Evolutionary conservation across 1,140 invertebrate species (phyloP).

Genomic region (Trinorchestia longiramus): DNA sequence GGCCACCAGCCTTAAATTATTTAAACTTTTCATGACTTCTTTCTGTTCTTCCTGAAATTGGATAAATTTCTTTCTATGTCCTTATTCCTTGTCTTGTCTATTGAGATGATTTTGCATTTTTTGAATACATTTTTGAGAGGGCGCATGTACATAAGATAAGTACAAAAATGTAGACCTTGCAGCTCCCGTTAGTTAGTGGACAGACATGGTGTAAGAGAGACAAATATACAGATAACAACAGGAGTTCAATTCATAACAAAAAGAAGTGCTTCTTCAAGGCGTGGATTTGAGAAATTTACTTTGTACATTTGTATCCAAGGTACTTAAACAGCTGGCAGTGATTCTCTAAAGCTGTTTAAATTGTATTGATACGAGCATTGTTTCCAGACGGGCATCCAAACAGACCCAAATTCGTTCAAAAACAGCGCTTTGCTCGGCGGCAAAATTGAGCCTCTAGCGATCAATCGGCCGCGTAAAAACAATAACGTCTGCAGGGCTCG

Average conservation of each 20-base stretch:
- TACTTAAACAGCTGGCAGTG: not conserved
- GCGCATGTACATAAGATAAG: not conserved
- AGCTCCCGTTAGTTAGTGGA: not conserved
- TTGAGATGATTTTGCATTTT: not conserved
- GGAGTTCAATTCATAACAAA: not conserved
- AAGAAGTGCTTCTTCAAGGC: not conserved
- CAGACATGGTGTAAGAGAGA: not conserved
- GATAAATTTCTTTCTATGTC: not conserved
- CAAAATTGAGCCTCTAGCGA: not conserved
- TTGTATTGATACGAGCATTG: not conserved
- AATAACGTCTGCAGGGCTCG: not conserved
- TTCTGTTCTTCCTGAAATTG: not conserved
- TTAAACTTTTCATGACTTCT: not conserved
- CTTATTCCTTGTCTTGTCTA: not conserved
- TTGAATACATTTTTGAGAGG: too few relatives aligned
- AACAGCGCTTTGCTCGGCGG: not conserved
- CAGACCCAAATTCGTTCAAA: not conserved
- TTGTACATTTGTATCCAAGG: not conserved
- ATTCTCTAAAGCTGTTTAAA: not conserved
- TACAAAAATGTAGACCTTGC: not conserved
- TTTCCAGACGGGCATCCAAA: not conserved
- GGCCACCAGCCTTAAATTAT: not conserved
- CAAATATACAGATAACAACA: not conserved
- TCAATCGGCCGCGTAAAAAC: not conserved
- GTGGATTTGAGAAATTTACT: not conserved